phyloP scores from a whole-genome alignment of 2,113 vertebrate species.

The Kryptolebias marmoratus region DNA sequence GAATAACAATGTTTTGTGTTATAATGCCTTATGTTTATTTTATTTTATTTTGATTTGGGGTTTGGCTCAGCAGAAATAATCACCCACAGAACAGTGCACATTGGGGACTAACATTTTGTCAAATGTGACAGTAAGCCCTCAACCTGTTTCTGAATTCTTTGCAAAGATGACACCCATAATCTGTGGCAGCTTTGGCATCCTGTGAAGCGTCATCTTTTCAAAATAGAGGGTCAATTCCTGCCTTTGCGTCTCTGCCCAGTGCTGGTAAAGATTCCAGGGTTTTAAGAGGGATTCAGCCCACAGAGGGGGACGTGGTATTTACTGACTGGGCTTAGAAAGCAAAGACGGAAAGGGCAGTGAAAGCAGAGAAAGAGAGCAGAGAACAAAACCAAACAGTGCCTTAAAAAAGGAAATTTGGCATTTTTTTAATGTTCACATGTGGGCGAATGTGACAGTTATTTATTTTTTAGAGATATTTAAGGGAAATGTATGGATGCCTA shows the following conservation, averaged over 20 bases:
- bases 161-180: constrained; percentile 24
- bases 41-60: too few relatives aligned
- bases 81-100: background rate
- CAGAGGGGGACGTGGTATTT: constrained; percentile 42
- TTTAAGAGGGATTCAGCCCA: constrained; percentile 53
- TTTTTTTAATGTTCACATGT: constrained; percentile 6
- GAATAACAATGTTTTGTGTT: too few relatives aligned
- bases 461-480: background rate
- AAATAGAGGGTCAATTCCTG: constrained; percentile 45
- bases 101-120: background rate
- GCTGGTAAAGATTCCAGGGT: constrained; percentile 47
- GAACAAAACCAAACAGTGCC: background rate
- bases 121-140: background rate
- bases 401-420: background rate
- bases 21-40: too few relatives aligned
- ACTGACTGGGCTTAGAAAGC: constrained; percentile 31
- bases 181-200: constrained; percentile 10
- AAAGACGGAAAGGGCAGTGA: constrained; percentile 37
- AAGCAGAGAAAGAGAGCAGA: constrained; percentile 29
- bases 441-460: constrained; percentile 16
- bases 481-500: background rate
- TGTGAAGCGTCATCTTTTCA: constrained; percentile 39
- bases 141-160: background rate
- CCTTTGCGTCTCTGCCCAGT: constrained; percentile 26
- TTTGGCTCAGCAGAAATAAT: too few relatives aligned